Evolutionary conservation across 1,140 invertebrate species (phyloP), one percentile per base, ranked within the genome.

Genomic region (Alviniconcha marisindica): DNA sequence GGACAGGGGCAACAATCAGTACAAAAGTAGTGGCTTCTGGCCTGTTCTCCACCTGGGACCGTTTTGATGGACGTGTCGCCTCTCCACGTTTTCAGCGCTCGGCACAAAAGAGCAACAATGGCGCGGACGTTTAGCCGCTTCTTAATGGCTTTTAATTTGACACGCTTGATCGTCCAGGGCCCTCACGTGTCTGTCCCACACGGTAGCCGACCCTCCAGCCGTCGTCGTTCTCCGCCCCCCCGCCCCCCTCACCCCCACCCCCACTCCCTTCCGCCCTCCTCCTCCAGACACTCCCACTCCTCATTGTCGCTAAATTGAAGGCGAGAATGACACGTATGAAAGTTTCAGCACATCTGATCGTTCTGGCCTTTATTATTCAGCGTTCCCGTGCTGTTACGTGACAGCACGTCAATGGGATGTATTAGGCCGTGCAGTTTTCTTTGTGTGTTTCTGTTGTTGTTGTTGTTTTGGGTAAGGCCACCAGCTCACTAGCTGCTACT

Each of bases 91-190:
- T 48, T 38, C 44, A 36, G 40, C 66, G 77, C 33, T 56, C 51
- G 63, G 38, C 63, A 83, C 82, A 83, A 83, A 83, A 74, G 44
- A 73, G 36, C 56, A 60, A n/a, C 40, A 38, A 63, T n/a, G 36
- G 33, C 28, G 56, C 71, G 42, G 82, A 71, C 85, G 63, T 73
- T 85, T 84, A 84, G 83, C 73, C 66, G 56, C 40, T 74, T 42
- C 60, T 83, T 86, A 83, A 86, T 86, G 85, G 82, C 82, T 60
- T 81, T 83, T 82, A 54, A 86, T 83, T 81, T 86, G 85, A 83
- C 85, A 86, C 82, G 82, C 82, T 81, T 86, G 80, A 77, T 74
- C 71, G 66, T 77, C 33, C 51, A 48, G 40, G 42, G 71, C 40
- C 48, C 33, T 42, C 51, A 73, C 73, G 0, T 14, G 42, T 44